Evolutionary conservation across 2,113 vertebrate genomes (phyloP).

Genomic region (Sinocyclocheilus grahami): DNA sequence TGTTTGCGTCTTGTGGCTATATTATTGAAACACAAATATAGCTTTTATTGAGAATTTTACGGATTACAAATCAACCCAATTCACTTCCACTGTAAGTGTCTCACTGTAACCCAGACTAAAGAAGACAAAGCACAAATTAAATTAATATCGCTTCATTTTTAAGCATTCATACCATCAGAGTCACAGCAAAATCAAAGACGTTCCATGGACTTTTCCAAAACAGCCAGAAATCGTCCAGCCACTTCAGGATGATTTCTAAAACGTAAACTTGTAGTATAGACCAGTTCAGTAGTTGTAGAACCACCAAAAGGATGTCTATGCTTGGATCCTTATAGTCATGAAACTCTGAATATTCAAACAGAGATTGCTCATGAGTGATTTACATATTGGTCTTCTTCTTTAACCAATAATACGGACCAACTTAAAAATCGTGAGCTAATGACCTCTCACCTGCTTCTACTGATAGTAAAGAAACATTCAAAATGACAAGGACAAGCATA

Average conservation of each 20-base stretch:
- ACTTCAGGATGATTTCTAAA: neutral
- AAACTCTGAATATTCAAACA: neutral
- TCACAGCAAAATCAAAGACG: neutral
- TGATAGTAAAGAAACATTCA: neutral
- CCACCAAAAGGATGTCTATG: neutral
- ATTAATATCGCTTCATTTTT: neutral
- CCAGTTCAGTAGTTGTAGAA: neutral
- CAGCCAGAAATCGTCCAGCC: neutral
- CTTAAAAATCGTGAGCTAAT: neutral
- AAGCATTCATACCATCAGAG: neutral
- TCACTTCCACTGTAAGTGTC: neutral
- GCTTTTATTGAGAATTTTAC: neutral
- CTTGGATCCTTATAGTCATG: neutral
- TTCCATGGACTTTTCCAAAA: neutral
- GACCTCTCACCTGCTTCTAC: neutral
- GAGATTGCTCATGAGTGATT: neutral
- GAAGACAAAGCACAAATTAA: neutral
- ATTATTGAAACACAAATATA: neutral
- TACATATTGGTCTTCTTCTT: neutral
- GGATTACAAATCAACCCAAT: neutral
- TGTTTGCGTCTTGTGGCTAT: no score
- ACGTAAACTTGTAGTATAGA: neutral
- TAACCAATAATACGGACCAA: no score
- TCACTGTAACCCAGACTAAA: neutral
- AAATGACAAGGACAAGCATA: neutral